Conservation (phyloP, 1,140 invertebrate genomes). For the Heliconius himera region DNA sequence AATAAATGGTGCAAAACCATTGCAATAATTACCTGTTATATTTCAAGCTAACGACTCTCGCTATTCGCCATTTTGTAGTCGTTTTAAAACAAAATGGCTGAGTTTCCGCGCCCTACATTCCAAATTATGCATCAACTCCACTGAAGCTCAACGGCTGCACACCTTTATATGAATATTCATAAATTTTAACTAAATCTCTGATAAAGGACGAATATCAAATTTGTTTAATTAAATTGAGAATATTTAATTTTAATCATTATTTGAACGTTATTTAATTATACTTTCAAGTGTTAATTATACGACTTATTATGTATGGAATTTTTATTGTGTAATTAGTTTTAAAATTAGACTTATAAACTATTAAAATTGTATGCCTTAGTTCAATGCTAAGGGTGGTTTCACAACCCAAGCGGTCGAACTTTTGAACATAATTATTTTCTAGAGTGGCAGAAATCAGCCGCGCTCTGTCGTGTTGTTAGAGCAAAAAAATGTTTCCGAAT, state of each 20-base stretch:
- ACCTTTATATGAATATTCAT: conserved; percentile 35
- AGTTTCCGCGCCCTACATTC: conserved; percentile 19
- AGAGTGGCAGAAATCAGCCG: too few relatives aligned
- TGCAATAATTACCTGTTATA: conserved; percentile 12
- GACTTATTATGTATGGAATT: too few relatives aligned
- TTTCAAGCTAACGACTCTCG: conserved; percentile 7
- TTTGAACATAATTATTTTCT: too few relatives aligned
- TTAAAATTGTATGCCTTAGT: too few relatives aligned
- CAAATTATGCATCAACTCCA: conserved; percentile 23
- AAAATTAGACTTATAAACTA: too few relatives aligned
- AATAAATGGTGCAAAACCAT: not conserved
- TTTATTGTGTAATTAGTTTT: too few relatives aligned
- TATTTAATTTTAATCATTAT: not conserved
- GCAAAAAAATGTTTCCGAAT: too few relatives aligned
- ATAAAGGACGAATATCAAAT: not conserved
- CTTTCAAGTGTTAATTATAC: not conserved
- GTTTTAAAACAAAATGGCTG: conserved; percentile 21
- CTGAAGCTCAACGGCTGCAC: conserved; percentile 25
- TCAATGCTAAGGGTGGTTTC: too few relatives aligned
- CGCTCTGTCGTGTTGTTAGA: too few relatives aligned
- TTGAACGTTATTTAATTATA: not conserved
- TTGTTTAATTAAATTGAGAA: not conserved
- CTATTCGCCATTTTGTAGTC: conserved; percentile 16
- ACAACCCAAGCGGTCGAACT: too few relatives aligned
- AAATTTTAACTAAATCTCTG: conserved; percentile 28